These are phyloP conservation scores for Tetheella fluctuosa DNA, from an alignment of 2,888 invertebrate species.

Conservation along the genomic window DNA sequence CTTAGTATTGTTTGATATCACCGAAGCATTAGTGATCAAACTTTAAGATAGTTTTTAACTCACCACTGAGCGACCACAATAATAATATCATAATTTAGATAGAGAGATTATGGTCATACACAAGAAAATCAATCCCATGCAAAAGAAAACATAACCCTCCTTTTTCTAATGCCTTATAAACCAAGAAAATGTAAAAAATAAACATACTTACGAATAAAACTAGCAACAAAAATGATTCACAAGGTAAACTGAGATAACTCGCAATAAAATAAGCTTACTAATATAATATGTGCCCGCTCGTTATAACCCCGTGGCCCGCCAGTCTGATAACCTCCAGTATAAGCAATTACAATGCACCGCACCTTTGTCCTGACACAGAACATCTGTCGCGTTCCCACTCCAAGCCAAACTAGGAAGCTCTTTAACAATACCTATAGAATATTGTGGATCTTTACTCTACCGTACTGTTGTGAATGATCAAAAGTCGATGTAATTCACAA, in stretches of 20 bases:
- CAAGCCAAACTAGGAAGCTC: constrained; percentile 29
- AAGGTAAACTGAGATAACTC: neutral
- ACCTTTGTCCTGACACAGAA: constrained; percentile 39
- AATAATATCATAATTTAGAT: too few relatives aligned
- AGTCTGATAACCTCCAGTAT: constrained; percentile 48
- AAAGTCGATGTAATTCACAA: neutral
- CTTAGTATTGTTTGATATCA: too few relatives aligned
- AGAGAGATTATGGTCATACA: too few relatives aligned
- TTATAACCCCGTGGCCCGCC: constrained; percentile 31
- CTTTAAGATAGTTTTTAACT: too few relatives aligned
- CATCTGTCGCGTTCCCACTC: constrained; percentile 44
- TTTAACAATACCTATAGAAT: constrained; percentile 14
- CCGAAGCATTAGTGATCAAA: too few relatives aligned
- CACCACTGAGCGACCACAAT: too few relatives aligned
- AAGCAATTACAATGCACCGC: constrained; percentile 52
- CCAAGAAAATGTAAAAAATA: neutral
- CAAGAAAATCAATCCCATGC: too few relatives aligned
- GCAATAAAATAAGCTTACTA: constrained; percentile 12
- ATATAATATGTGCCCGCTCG: constrained; percentile 36
- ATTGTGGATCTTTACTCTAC: neutral
- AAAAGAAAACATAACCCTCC: too few relatives aligned
- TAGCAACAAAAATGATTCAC: neutral
- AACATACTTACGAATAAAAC: neutral
- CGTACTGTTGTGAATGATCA: neutral
- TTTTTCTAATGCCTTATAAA: neutral